Conservation (phyloP, 2,113 vertebrate genomes). For the Pungitius pungitius region DNA sequence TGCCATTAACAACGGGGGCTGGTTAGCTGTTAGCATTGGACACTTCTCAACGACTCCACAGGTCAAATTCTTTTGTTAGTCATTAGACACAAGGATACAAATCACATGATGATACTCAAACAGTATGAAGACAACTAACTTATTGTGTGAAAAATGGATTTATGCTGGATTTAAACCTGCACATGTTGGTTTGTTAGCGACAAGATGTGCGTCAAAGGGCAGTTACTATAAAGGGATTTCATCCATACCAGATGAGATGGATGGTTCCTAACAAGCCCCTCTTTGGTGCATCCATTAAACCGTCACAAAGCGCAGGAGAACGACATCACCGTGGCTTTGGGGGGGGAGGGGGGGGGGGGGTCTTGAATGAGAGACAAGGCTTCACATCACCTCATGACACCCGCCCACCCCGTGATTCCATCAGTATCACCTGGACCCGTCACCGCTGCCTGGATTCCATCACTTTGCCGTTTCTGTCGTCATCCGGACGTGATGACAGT, state of each 20-base stretch:
- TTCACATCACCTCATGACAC: constrained; percentile 1
- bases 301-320: too few species aligned
- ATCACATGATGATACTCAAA: constrained; percentile 32
- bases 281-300: too few species aligned
- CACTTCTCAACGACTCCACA: not conserved
- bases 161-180: constrained; percentile 2
- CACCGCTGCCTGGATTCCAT: not conserved
- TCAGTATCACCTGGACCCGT: constrained; percentile 21
- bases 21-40: not conserved
- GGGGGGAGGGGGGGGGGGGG: not conserved
- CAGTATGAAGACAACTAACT: constrained; percentile 8
- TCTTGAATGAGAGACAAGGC: not conserved
- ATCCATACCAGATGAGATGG: too few species aligned
- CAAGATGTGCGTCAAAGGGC: constrained; percentile 23
- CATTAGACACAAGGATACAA: too few species aligned
- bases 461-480: not conserved
- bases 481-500: too few species aligned
- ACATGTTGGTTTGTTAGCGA: constrained; percentile 2
- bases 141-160: constrained; percentile 30
- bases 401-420: constrained; percentile 22
- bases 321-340: not conserved
- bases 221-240: constrained; percentile 12
- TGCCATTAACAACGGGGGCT: not conserved
- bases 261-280: too few species aligned
- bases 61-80: not conserved